These are phyloP conservation scores for Regulus satrapa DNA, from an alignment of 2,113 vertebrate species.

Conservation along the genomic window DNA sequence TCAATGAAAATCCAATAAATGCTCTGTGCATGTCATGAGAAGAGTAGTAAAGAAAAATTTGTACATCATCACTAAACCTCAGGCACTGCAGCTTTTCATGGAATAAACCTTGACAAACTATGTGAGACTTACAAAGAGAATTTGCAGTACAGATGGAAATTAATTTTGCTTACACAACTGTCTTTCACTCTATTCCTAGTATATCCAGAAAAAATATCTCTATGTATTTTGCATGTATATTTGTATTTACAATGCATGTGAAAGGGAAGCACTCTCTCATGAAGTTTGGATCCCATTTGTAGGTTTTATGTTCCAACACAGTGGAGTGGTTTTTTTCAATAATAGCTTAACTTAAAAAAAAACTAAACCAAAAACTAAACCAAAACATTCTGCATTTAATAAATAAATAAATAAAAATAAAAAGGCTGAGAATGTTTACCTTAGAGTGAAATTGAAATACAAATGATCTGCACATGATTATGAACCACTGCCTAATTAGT, in stretches of 20 bases:
- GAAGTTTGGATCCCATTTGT: neutral
- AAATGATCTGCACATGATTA: neutral
- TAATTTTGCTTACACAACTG: neutral
- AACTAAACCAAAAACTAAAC: neutral
- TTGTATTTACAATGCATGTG: neutral
- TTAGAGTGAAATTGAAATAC: neutral
- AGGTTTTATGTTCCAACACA: neutral
- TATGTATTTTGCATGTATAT: neutral
- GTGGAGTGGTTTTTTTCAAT: neutral
- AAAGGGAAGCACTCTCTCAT: neutral
- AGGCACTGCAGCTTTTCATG: neutral
- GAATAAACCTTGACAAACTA: neutral
- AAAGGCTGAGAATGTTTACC: neutral
- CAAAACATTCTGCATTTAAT: neutral
- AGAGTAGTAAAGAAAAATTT: neutral
- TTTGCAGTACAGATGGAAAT: neutral
- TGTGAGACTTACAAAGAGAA: neutral
- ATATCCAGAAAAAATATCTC: neutral
- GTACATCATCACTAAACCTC: neutral
- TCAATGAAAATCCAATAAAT: neutral
- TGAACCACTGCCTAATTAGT: neutral
- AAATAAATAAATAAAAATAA: neutral
- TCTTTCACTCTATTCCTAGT: neutral
- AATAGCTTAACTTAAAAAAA: neutral
- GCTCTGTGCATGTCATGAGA: neutral